phyloP scores from a whole-genome alignment of 2,113 vertebrate genomes.

The Rhabdornis inornatus region DNA sequence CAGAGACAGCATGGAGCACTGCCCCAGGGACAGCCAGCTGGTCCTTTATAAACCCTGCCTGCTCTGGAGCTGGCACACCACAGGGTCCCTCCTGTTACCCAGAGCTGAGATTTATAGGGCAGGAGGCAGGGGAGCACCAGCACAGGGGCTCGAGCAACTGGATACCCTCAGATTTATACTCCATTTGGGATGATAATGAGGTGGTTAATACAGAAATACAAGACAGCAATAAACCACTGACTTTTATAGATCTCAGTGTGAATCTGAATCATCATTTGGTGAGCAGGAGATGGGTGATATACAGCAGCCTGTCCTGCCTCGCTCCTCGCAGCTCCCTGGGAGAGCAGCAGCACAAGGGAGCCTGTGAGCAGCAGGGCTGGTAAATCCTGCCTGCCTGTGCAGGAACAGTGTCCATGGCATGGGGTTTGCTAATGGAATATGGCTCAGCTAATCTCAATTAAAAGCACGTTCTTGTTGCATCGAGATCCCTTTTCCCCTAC shows the following conservation, averaged over 20 bases:
- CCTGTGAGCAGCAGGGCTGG: neutral
- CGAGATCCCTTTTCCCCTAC: neutral
- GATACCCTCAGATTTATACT: slow-evolving; percentile 63
- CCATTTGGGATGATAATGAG: slow-evolving; percentile 73
- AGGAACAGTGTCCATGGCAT: neutral
- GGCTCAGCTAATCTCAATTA: slow-evolving; percentile 34
- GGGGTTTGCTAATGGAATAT: neutral
- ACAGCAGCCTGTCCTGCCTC: neutral
- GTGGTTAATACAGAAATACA: slow-evolving; percentile 73
- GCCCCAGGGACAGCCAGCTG: neutral
- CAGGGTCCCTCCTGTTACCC: neutral
- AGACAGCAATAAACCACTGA: slow-evolving; percentile 67
- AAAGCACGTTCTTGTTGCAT: neutral
- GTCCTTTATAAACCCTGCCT: neutral
- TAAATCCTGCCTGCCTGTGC: slow-evolving; percentile 5
- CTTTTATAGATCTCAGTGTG: slow-evolving; percentile 67
- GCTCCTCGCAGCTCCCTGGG: neutral
- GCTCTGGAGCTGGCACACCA: neutral
- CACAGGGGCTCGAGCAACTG: slow-evolving; percentile 15
- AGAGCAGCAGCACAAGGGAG: slow-evolving; percentile 25
- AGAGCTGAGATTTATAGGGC: slow-evolving; percentile 6
- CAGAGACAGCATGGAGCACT: neutral
- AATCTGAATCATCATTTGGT: slow-evolving; percentile 66
- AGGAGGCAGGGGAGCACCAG: neutral
- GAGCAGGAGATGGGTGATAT: slow-evolving; percentile 57